phyloP scores from a whole-genome alignment of 2,113 vertebrate species.

The Hyperoodon ampullatus region DNA sequence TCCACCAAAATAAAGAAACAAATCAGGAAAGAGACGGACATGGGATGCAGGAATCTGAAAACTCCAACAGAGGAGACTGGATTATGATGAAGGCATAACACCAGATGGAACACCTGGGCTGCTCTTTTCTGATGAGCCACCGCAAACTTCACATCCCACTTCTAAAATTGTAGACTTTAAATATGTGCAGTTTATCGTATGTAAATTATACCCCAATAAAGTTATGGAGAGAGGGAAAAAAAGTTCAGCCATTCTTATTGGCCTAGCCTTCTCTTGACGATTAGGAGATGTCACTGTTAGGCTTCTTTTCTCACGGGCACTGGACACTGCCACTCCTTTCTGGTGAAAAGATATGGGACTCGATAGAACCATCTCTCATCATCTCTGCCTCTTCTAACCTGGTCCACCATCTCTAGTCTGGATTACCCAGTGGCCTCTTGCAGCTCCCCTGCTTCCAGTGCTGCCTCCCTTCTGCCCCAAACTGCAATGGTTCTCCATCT shows the following conservation, averaged over 20 bases:
- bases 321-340: neutral
- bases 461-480: neutral
- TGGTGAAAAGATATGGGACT: neutral
- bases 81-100: neutral
- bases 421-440: neutral
- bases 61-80: neutral
- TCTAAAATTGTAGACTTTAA: neutral
- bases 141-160: neutral
- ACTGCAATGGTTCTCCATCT: neutral
- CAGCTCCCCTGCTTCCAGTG: neutral
- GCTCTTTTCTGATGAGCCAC: neutral
- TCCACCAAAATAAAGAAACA: neutral
- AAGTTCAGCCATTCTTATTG: neutral
- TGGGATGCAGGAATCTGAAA: neutral
- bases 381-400: neutral
- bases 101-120: neutral
- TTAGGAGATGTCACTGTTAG: neutral
- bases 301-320: neutral
- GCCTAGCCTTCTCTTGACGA: neutral
- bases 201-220: neutral
- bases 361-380: too few species aligned
- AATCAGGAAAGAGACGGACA: neutral
- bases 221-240: neutral
- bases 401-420: too few species aligned
- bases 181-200: neutral